Evolutionary conservation across 2,797 vertebrate genomes (phyloP).

Genomic region (Apogon hyalosoma): DNA sequence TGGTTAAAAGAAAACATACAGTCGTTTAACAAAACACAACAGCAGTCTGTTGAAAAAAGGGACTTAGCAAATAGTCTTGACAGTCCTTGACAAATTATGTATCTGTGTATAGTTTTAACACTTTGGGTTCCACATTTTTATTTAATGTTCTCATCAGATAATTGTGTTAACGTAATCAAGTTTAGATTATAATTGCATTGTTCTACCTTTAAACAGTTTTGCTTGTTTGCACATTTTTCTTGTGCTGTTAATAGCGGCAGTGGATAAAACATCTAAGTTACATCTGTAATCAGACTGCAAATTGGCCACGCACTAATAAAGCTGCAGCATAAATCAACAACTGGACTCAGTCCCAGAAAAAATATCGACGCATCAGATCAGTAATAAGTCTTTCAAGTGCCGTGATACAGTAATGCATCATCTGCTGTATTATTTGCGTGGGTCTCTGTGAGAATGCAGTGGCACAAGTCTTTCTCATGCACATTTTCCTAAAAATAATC

Average conservation of each 20-base stretch:
- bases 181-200: neutral
- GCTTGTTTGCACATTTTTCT: constrained; percentile 4
- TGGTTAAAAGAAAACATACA: no score
- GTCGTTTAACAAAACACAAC: no score
- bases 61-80: no score
- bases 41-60: no score
- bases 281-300: neutral
- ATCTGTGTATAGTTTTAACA: no score
- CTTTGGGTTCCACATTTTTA: no score
- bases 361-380: constrained; percentile 14
- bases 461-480: neutral
- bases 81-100: no score
- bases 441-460: neutral
- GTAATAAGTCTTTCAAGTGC: constrained; percentile 30
- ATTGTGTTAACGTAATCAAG: neutral
- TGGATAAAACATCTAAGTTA: neutral
- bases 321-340: constrained; percentile 21
- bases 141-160: neutral
- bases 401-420: constrained; percentile 19
- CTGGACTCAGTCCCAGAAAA: constrained; percentile 15
- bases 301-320: neutral
- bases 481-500: constrained; percentile 2
- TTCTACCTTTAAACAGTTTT: neutral
- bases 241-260: neutral
- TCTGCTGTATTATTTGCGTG: constrained; percentile 6